Percentiles rank a stretch among this genome's conserved stretches.
phyloP scores from a whole-genome alignment of 2,888 invertebrate species.

The Conus canariensis region DNA sequence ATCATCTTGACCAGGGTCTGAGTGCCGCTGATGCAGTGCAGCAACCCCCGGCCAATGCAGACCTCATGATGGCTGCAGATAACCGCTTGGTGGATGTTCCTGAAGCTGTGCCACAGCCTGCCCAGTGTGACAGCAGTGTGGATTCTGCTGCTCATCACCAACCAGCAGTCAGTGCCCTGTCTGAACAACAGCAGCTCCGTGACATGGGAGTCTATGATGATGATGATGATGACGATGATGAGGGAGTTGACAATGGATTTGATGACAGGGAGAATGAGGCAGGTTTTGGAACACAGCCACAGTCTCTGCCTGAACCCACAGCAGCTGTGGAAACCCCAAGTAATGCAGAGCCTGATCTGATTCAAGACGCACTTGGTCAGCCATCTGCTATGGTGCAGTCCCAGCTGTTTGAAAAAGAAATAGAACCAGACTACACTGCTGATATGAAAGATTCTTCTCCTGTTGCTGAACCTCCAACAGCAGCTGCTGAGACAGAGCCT shows the following conservation, averaged over 20 bases:
- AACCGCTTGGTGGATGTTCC: slow-evolving; percentile 46
- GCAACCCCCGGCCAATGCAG: background rate
- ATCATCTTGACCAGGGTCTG: slow-evolving; percentile 16
- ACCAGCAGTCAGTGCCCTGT: background rate
- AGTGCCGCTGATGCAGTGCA: background rate
- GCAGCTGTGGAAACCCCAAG: slow-evolving; percentile 64
- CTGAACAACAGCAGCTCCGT: slow-evolving; percentile 53
- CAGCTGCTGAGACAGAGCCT: background rate
- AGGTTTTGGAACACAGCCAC: slow-evolving; percentile 58
- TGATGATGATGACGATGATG: slow-evolving; percentile 59
- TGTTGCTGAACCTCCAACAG: background rate
- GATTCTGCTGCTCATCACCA: background rate
- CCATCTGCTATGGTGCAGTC: slow-evolving; percentile 20
- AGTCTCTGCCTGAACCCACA: slow-evolving; percentile 69
- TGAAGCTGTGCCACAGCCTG: slow-evolving; percentile 62
- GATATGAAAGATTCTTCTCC: background rate
- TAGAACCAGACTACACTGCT: slow-evolving; percentile 19
- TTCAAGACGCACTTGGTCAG: slow-evolving; percentile 39
- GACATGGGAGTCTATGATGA: slow-evolving; percentile 68
- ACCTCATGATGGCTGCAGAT: slow-evolving; percentile 39
- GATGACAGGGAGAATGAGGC: slow-evolving; percentile 52
- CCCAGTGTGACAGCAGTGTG: slow-evolving; percentile 43
- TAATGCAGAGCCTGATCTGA: slow-evolving; percentile 46
- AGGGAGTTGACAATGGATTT: slow-evolving; percentile 48
- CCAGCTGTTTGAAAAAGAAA: slow-evolving; percentile 19